Base-by-base conservation (phyloP, 64 coral and sea anemone species). In the Actinia tenebrosa region DNA sequence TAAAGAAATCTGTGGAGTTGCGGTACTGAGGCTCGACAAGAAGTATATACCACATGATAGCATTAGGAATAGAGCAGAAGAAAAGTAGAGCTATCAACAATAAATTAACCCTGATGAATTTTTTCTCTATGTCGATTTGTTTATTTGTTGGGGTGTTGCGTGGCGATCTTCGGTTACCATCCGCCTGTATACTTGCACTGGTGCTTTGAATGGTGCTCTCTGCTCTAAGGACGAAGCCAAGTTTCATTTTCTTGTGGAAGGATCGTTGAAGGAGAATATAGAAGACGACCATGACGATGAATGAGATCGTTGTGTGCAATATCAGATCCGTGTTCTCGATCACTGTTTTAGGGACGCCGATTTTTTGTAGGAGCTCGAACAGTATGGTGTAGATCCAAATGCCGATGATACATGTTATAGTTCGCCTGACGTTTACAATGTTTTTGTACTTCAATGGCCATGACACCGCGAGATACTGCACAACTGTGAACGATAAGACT, bases 61-160 rank as follows among this genome's bases (percentile, higher is more conserved):
- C 77, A n/a, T 75, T 92, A 18, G 93, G 93, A n/a, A 92, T 75
- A 2, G 91, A 83, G 83, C 93, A 95, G 0, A 95, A 15, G 43
- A 95, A 20, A 25, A 92, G 84, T 4, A 95, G 61, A 5, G 61
- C 64, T 56, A 95, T 92, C 5, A 95, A 52, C 22, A 92, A 77
- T 37, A 91, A 71, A 61, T 95, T 95, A 56, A 95, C 63, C 22
- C 78, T n/a, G 22, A 95, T 89, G 80, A 95, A 95, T 22, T 89
- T 86, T 30, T 23, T 89, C 60, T 95, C 90, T 1, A 92, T 43
- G 19, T 61, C 60, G 45, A 64, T 60, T n/a, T 84, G 80, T 43
- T 79, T 80, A 20, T 25, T 86, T 3, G 79, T 44, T 47, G 86
- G 22, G 18, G 47, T 58, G 45, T 62, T 84, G 16, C 47, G 22